Evolutionary conservation across 2,113 vertebrate genomes (phyloP).

Genomic region (Alethe diademata): DNA sequence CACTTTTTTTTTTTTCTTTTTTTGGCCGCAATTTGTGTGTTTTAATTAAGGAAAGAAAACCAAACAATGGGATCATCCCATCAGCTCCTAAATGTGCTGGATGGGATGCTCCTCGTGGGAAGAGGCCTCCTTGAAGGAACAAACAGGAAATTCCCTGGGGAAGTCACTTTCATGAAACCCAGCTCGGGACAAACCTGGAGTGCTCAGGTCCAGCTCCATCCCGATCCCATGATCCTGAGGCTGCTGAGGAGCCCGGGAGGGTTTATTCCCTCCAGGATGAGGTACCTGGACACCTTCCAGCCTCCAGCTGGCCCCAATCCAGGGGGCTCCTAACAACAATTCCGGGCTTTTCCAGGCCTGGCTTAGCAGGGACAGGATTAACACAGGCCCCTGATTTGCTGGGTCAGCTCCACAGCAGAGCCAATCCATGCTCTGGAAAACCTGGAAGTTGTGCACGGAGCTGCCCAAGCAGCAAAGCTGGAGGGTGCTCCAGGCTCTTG

Average conservation of each 20-base stretch:
- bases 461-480: neutral
- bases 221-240: rapidly evolving
- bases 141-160: neutral
- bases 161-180: neutral
- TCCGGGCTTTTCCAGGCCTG: neutral
- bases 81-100: neutral
- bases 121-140: neutral
- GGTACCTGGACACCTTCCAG: neutral
- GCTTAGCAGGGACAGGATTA: neutral
- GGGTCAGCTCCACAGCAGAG: neutral
- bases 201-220: neutral
- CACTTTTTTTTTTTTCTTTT: too few species aligned
- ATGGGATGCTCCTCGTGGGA: neutral
- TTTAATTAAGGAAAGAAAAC: neutral
- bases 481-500: rapidly evolving
- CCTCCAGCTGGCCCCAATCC: rapidly evolving
- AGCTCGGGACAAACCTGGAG: neutral
- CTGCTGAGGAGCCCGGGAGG: rapidly evolving
- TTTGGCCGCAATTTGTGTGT: neutral
- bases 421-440: neutral
- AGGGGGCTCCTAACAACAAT: rapidly evolving
- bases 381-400: neutral
- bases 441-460: neutral
- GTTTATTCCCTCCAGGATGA: neutral
- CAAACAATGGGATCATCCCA: neutral